phyloP scores from a whole-genome alignment of 2,888 invertebrate genomes.

The Neoaliturus tenellus region DNA sequence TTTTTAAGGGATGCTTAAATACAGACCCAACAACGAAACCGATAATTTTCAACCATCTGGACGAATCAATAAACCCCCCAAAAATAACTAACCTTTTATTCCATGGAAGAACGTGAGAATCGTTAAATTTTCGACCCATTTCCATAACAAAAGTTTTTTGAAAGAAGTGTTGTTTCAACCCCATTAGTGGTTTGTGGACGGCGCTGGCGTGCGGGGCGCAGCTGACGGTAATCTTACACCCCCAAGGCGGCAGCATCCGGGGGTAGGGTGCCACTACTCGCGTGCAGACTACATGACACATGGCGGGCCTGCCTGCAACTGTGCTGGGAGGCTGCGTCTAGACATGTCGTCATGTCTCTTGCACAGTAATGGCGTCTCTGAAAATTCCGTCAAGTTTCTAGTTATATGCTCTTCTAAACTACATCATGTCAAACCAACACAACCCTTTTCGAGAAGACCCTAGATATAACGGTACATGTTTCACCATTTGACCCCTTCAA shows the following conservation, averaged over 20 bases:
- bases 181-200: constrained; percentile 7
- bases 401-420: too few relatives aligned
- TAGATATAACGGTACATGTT: too few relatives aligned
- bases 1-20: too few relatives aligned
- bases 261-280: constrained; percentile 9
- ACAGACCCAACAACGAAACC: background rate
- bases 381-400: too few relatives aligned
- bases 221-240: constrained; percentile 46
- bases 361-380: too few relatives aligned
- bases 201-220: constrained; percentile 28
- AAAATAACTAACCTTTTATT: background rate
- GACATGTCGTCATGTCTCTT: background rate
- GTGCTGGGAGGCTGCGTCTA: background rate
- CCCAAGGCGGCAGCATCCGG: constrained; percentile 18
- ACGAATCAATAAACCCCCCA: background rate
- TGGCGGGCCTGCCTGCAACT: background rate
- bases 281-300: constrained; percentile 39
- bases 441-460: too few relatives aligned
- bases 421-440: too few relatives aligned
- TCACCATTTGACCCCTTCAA: too few relatives aligned
- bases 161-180: constrained; percentile 18
- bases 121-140: background rate
- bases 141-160: constrained; percentile 16
- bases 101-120: background rate
- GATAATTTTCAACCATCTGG: background rate